Base-by-base conservation (phyloP, 2,113 vertebrate genomes). In the Sphaerodactylus townsendi region DNA sequence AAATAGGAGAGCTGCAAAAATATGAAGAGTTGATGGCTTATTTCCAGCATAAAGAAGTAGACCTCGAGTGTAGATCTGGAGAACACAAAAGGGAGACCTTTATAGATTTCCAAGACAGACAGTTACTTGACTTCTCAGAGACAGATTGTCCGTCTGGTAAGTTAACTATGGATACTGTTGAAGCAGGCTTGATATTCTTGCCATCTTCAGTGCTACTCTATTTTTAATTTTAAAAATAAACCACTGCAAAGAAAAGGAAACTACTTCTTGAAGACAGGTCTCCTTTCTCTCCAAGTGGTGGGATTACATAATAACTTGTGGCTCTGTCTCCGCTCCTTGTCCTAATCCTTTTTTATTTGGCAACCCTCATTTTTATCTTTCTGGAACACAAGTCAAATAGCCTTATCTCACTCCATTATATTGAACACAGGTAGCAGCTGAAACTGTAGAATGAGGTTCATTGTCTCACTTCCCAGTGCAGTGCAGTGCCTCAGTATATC, bases 11-110 rank as follows among this genome's bases (percentile, higher is more conserved):
- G 83, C 90, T 96, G 88, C 98, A 98, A 83, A 96, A 96, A 5
- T 98, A 98, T 68, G 97, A 97, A 88, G 96, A 97, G 23, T 96
- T 98, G 86, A 96, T 98, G 96, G 96, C 96, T 44, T 92, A 92
- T 81, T 91, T 95, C 41, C 89, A 94, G 0, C 95, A 95, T 65
- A 95, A 94, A 75, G 96, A 97, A 23, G 91, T 95, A 21, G 94
- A 95, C 39, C 74, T 93, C 5, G 93, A 95, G 14, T 93, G 79
- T 79, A 93, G 91, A 82, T 85, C 87, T 28, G 93, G 90, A 83
- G 93, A 95, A 41, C 80, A 19, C 72, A 95, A 89, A 88, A 96
- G 87, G 83, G 93, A 95, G 3, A 82, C 74, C 14, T 84, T 75
- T 79, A 70, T 88, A 10, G 91, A 94, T 37, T 83, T 85, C 41